Conservation (phyloP, 2,888 invertebrate genomes). For the Mamestra brassicae region DNA sequence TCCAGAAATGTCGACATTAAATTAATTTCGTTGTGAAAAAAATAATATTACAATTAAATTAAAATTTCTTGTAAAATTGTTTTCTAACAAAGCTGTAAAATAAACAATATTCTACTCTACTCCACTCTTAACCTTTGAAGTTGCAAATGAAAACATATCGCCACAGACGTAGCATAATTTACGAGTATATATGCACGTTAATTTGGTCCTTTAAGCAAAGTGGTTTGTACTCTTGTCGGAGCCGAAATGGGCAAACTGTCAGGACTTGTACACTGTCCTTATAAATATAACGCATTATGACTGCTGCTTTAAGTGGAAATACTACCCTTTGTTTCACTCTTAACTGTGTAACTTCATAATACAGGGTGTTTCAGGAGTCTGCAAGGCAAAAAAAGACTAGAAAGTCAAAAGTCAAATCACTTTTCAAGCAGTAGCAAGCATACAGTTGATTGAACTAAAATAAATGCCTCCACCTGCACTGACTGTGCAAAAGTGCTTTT, state of each 20-base stretch:
- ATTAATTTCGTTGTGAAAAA: not conserved
- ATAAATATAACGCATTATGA: conserved; percentile 42
- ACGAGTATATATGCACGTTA: not conserved
- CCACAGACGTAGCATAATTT: conserved; percentile 3
- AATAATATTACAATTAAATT: not conserved
- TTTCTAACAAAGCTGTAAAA: not conserved
- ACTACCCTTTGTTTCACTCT: conserved; percentile 2
- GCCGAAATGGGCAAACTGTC: conserved; percentile 35
- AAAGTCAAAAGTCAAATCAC: too few species aligned
- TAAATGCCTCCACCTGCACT: too few species aligned
- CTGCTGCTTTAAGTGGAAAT: conserved; percentile 9
- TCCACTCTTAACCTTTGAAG: not conserved
- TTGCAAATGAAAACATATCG: conserved; percentile 23
- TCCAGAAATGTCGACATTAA: too few species aligned
- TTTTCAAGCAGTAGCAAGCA: too few species aligned
- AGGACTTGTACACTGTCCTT: conserved; percentile 6
- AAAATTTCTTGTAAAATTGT: not conserved
- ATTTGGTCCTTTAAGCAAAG: conserved; percentile 48
- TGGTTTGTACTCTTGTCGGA: conserved; percentile 12
- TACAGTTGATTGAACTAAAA: too few species aligned
- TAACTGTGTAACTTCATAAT: not conserved
- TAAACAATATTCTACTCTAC: not conserved
- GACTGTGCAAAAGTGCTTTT: too few species aligned
- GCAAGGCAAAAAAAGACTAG: too few species aligned
- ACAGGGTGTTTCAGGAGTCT: too few species aligned